These are phyloP conservation scores for Pecten maximus DNA, from an alignment of 2,888 invertebrate genomes.

Conservation along the genomic window DNA sequence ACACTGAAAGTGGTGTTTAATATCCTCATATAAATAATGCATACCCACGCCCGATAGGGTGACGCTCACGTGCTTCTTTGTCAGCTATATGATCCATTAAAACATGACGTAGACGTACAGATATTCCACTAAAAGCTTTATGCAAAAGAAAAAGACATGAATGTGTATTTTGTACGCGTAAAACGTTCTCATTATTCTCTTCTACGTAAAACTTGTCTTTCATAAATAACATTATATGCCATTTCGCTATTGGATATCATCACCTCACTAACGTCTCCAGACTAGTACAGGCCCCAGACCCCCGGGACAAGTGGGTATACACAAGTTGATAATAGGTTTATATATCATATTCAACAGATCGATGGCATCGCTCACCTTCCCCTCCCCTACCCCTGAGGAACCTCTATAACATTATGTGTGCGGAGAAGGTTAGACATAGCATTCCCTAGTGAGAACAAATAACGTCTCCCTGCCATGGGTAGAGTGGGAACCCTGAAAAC, in stretches of 20 bases:
- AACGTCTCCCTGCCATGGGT: too few relatives aligned
- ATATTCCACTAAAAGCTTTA: constrained; percentile 10
- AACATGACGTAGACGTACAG: not conserved
- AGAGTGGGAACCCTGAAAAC: not conserved
- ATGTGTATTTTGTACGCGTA: not conserved
- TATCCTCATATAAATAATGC: not conserved
- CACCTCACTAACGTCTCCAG: not conserved
- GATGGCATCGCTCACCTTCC: not conserved
- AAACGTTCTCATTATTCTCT: not conserved
- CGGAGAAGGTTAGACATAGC: not conserved
- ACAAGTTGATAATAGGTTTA: not conserved
- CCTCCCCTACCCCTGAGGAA: not conserved
- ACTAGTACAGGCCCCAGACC: not conserved
- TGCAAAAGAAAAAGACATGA: not conserved
- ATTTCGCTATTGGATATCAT: not conserved
- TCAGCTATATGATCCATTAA: not conserved
- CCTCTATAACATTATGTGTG: not conserved
- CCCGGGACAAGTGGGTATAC: not conserved
- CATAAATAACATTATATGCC: not conserved
- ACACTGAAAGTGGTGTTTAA: too few relatives aligned
- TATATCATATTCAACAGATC: not conserved
- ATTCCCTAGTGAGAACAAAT: not conserved
- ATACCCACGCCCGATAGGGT: not conserved
- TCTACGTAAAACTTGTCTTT: not conserved
- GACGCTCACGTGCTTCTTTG: not conserved